Base-by-base conservation (phyloP, 2,797 vertebrate genomes). In the Channallabes apus region DNA sequence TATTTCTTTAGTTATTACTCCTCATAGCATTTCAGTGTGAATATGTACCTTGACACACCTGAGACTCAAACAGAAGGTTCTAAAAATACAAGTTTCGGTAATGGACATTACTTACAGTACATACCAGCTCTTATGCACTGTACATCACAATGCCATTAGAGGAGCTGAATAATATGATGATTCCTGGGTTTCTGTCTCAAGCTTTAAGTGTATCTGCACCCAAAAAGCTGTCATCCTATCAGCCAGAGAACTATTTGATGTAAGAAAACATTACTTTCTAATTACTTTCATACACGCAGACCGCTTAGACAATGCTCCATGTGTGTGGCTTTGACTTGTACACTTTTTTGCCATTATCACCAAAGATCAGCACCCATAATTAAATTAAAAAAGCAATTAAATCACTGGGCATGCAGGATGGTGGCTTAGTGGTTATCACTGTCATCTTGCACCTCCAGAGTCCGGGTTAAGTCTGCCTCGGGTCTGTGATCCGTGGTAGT, bases 161-260 rank as follows among this genome's bases (percentile, higher is more conserved):
- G 62, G 59, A 80, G 68, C 64, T 86, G 72, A 84, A 83, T 75
- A 81, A 77, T 75, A 76, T 80, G 38, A 62, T 68, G 81, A 82
- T 54, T 73, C 46, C 11, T 8, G 67, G 46, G 64, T 65, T 79
- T 79, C 67, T 78, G 73, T 71, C 75, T 22, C 32, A 32, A 58
- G 54, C 61, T 79, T 76, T 86, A 71, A 54, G 51, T 46, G 65
- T 41, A 73, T 61, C 65, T 27, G 58, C 71, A 80, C 38, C 32
- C 54, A 18, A 29, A 58, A 88, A 67, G 65, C 29, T 69, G 22
- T 80, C 56, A 58, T 80, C 15, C 69, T 35, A 78, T 78, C 84
- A 85, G 80, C 29, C 54, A 77, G 73, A 65, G 81, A 54, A 27
- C 35, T 22, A 11, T 68, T 67, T 17, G 5, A 18, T 61, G 35